Conservation (phyloP, 92 coral and sea anemone species). For the Porites cylindrica region DNA sequence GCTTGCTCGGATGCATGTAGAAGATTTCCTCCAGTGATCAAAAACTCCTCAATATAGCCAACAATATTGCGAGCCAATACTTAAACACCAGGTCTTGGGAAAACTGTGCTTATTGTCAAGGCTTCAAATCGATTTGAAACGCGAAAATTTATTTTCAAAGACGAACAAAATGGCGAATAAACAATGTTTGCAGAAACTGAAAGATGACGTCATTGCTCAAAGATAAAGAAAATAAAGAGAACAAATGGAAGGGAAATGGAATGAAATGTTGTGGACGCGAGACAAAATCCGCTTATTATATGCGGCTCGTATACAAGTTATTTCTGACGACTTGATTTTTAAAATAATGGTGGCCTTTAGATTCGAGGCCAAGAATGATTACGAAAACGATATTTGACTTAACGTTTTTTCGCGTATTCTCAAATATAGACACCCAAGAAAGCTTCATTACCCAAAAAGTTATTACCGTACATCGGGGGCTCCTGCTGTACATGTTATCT, state of each 20-base stretch:
- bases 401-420: too few relatives aligned
- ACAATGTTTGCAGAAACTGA: background rate
- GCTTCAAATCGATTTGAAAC: background rate
- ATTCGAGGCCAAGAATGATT: too few relatives aligned
- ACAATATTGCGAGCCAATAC: slow-evolving; percentile 19
- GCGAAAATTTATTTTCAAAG: background rate
- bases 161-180: slow-evolving; percentile 28
- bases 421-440: too few relatives aligned
- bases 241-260: background rate
- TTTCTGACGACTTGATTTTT: too few relatives aligned
- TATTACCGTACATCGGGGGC: too few relatives aligned
- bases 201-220: slow-evolving; percentile 30
- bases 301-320: too few relatives aligned
- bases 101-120: background rate
- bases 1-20: slow-evolving; percentile 52
- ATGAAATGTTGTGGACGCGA: too few relatives aligned
- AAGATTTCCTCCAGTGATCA: slow-evolving; percentile 30
- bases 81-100: background rate
- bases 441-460: too few relatives aligned
- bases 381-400: too few relatives aligned
- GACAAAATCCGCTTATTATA: too few relatives aligned
- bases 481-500: too few relatives aligned
- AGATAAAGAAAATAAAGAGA: background rate
- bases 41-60: slow-evolving; percentile 8
- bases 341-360: too few relatives aligned